Conservation (phyloP, 1,140 invertebrate species). For the Metaphire vulgaris region DNA sequence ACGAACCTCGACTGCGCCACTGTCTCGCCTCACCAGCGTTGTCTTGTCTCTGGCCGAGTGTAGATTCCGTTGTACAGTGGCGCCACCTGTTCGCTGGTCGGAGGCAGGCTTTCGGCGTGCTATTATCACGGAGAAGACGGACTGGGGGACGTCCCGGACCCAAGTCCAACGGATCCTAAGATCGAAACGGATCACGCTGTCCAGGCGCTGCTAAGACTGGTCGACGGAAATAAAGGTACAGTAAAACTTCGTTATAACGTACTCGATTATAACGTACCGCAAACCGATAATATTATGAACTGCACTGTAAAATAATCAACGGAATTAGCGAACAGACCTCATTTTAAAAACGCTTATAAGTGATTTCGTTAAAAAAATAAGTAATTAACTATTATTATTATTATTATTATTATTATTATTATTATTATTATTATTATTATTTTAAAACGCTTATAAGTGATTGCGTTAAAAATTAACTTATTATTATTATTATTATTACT, state of each 20-base stretch:
- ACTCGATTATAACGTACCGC: too few species aligned
- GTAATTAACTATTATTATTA: too few species aligned
- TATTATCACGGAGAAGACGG: conserved; percentile 29
- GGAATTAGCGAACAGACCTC: too few species aligned
- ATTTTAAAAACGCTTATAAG: too few species aligned
- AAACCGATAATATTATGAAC: too few species aligned
- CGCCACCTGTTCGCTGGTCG: conserved; percentile 7
- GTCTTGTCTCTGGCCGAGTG: too few species aligned
- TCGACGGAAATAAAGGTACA: conserved; percentile 13
- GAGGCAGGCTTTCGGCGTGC: background rate
- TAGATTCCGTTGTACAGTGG: conserved; percentile 30
- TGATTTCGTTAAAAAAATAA: too few species aligned
- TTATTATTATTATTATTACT: background rate
- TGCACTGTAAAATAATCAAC: too few species aligned
- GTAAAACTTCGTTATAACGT: too few species aligned
- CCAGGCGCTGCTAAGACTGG: conserved; percentile 16
- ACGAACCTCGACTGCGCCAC: background rate
- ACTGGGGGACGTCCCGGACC: conserved; percentile 25
- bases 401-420: too few species aligned
- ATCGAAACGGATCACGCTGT: conserved; percentile 8
- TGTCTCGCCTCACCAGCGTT: background rate
- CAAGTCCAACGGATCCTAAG: background rate
- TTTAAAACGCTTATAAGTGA: background rate
- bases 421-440: too few species aligned
- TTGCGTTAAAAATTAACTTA: too few species aligned